Evolutionary conservation across 1,140 invertebrate genomes (phyloP), one percentile per base, ranked within the genome.

Genomic region (Ptiloglossa arizonensis): DNA sequence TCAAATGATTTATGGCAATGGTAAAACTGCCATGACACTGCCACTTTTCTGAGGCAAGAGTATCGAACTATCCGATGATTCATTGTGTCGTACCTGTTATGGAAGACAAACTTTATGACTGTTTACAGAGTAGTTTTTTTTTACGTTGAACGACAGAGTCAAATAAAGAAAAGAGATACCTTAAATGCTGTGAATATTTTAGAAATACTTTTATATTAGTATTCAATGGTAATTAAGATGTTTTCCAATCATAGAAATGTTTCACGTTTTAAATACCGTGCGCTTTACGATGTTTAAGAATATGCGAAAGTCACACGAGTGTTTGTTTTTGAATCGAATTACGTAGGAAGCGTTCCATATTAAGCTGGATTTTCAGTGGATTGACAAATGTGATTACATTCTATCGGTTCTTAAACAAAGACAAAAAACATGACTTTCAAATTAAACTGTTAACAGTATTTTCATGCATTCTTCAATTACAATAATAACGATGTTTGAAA

Each of bases 31-130:
- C 41, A 19, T 59, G 59, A 59, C 64, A 76, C 73, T 76, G 73
- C 73, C 73, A 76, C 64, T 13, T 41, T 76, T 27, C 32, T 67
- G 46, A 69, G 73, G 64, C 54, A 69, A 75, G 6, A 59, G 44
- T 69, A 75, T 24, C 59, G 27, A 9, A 68, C 9, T 56, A 56
- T 67, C 11, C 8, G 17, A 64, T 29, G 15, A 56, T 44, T 56
- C 27, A 19, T 63, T 46, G 63, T 38, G 44, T 66, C 8, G 38
- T 63, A 64, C 17, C 24, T 46, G 27, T 2, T 48, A n/a, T 22
- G 9, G 13, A 27, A 54, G 13, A 44, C 44, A 13, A 9, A 27
- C 24, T 52, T 41, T 38, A 56, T 9, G 3, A 69, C 22, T 17
- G 27, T 48, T 29, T n/a, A 11, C 15, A 5, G 17, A 24, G 17